Evolutionary conservation across 2,797 vertebrate species (phyloP), one percentile per base, ranked within the genome.

Genomic region (Pagetopsis macropterus): DNA sequence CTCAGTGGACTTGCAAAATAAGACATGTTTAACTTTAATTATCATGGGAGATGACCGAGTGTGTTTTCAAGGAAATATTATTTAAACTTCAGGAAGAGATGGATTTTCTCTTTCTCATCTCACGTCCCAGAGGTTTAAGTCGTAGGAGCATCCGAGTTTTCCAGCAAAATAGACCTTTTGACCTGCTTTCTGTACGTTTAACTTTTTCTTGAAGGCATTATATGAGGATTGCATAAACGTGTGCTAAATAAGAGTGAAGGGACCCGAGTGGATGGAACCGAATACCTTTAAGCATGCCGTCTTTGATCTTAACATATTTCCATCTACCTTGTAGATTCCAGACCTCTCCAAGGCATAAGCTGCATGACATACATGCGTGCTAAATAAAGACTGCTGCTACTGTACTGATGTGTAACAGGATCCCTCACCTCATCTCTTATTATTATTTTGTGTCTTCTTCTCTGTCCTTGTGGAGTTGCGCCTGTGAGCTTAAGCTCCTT

Each of bases 121-220:
- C 62, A 70, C 51, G n/a, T 87, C 78, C 83, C 86, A 78, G 70
- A 84, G 75, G 76, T 86, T 86, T 81, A 75, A 79, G 82, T 84
- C 66, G 61, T 75, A 52, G 70, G 64, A 86, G 81, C 72, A 75
- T 52, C 70, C 8, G 27, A 81, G 83, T 68, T 81, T 82, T 83
- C 75, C 72, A 82, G 78, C 74, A 37, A 37, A 80, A 83, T 84
- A 73, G 68, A 79, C 85, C 84, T 87, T 85, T 85, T 88, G 83
- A 89, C 89, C 87, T 76, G 76, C 54, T 83, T 82, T 81, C 73
- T 87, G 67, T 76, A 76, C 51, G 55, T 88, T 86, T 78, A 67
- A 64, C 56, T 43, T 59, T 75, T 72, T 65, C 78, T 70, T 13
- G 23, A 82, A 76, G 81, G 67, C 63, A 56, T 74, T 57, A 57